Conservation (phyloP, 2,113 vertebrate genomes). For the Neodontobutis hainanensis region DNA sequence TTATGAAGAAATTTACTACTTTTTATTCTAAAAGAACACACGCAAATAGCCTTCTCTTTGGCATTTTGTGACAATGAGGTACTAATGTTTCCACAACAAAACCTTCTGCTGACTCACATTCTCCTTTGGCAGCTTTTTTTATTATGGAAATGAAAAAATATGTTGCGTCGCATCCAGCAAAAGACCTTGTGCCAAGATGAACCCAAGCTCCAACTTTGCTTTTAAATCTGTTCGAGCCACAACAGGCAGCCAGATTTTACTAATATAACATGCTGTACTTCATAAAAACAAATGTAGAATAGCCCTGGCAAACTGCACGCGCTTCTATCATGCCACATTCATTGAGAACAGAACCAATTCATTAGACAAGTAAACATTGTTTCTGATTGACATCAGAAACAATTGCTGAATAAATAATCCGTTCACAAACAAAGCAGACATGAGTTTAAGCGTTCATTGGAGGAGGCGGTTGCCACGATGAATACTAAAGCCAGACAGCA, state of each 20-base stretch:
- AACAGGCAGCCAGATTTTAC: background rate
- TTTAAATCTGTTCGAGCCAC: conserved; percentile 5
- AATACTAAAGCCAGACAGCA: conserved; percentile 30
- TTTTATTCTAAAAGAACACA: background rate
- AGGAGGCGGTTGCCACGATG: conserved; percentile 3
- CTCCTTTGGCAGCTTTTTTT: conserved; percentile 48
- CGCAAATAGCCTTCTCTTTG: conserved; percentile 10
- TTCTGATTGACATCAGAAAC: conserved; percentile 25
- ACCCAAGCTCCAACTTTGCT: background rate
- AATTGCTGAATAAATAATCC: conserved; percentile 40
- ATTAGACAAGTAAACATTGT: conserved; percentile 33
- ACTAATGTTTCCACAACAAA: conserved; percentile 60
- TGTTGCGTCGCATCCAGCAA: conserved; percentile 22
- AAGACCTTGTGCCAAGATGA: conserved; percentile 23
- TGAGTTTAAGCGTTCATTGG: conserved; percentile 16
- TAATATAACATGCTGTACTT: background rate
- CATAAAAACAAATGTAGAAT: background rate
- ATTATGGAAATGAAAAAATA: conserved; percentile 53
- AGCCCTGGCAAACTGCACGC: background rate
- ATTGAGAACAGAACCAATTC: conserved; percentile 19
- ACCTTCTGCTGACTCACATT: conserved; percentile 46
- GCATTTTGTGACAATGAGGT: conserved; percentile 18
- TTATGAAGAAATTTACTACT: background rate
- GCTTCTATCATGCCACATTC: conserved; percentile 19
- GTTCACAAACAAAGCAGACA: conserved; percentile 19